phyloP scores from a whole-genome alignment of 2,113 vertebrate species.

The Morone chrysops region DNA sequence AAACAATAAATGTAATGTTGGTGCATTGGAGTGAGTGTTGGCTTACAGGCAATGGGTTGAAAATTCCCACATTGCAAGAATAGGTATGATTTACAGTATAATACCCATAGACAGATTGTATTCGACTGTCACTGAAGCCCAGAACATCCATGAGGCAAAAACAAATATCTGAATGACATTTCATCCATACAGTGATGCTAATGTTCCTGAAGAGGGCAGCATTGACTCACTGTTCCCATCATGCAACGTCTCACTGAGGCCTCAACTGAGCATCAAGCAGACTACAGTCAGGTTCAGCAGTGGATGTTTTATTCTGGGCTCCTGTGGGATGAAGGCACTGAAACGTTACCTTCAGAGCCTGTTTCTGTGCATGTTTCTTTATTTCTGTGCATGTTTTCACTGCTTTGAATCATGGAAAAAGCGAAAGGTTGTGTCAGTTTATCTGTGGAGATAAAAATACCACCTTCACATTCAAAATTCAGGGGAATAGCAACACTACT shows the following conservation, averaged over 20 bases:
- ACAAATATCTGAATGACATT: not conserved
- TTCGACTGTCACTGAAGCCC: no score
- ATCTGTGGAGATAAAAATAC: not conserved
- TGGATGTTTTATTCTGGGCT: conserved; percentile 32
- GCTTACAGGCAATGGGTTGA: no score
- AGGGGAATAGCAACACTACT: not conserved
- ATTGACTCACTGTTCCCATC: conserved; percentile 68
- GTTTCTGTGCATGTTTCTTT: not conserved
- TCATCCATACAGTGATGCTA: not conserved
- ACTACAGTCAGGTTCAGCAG: not conserved
- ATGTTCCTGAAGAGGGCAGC: conserved; percentile 78
- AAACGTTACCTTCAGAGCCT: not conserved
- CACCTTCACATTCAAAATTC: not conserved
- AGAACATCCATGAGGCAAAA: not conserved
- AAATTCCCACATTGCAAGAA: no score
- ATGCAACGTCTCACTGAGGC: conserved; percentile 6
- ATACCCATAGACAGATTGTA: not conserved
- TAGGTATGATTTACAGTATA: no score
- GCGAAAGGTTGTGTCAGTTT: not conserved
- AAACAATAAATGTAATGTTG: no score
- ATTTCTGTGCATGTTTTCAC: not conserved
- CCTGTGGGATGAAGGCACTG: conserved; percentile 7
- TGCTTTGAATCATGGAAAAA: not conserved
- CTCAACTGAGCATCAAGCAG: conserved; percentile 2
- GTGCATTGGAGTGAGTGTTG: no score